Evolutionary conservation across 2,888 invertebrate species (phyloP).

Genomic region (Eugnorisma glareosa): DNA sequence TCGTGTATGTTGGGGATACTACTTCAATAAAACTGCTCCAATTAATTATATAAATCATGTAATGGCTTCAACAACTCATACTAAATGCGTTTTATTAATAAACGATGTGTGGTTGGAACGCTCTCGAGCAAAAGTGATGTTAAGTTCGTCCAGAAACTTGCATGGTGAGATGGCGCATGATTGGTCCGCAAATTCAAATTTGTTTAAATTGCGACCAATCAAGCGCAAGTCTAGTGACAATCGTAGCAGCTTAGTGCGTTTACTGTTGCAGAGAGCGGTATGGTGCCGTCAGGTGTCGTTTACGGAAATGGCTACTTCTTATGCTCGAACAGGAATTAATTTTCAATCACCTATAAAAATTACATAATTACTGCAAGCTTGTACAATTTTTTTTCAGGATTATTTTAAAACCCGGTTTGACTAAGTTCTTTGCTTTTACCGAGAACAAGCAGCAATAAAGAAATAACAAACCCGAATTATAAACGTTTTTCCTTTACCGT

Average conservation of each 20-base stretch:
- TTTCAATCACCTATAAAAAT: not conserved
- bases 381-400: not conserved
- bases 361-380: not conserved
- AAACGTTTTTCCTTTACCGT: constrained; percentile 16
- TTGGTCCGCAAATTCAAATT: not conserved
- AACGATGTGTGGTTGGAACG: not conserved
- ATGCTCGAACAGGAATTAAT: not conserved
- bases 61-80: not conserved
- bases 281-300: too few species aligned
- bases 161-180: not conserved
- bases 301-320: not conserved
- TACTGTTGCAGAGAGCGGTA: not conserved
- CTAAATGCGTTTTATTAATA: not conserved
- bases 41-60: not conserved
- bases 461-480: constrained; percentile 28
- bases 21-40: not conserved
- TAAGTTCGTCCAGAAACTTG: not conserved
- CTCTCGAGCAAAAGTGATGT: not conserved
- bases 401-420: not conserved
- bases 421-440: not conserved
- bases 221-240: not conserved
- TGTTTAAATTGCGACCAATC: not conserved
- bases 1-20: not conserved
- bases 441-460: not conserved
- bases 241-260: not conserved